Conservation (phyloP, 2,797 vertebrate genomes). For the Stomatorhinus walkeri region DNA sequence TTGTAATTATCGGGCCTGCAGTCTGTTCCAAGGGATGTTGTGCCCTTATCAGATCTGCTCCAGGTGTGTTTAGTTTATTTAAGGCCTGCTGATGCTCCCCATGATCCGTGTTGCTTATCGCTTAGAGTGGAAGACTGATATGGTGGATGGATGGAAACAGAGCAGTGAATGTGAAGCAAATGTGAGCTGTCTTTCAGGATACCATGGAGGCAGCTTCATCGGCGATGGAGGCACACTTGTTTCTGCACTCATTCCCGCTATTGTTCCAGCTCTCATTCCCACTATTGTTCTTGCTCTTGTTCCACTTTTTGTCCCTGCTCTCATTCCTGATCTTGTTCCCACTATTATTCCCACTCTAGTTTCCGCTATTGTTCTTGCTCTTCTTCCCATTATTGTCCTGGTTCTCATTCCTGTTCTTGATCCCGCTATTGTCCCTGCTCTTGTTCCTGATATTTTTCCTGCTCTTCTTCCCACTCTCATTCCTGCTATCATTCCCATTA, state of each 20-base stretch:
- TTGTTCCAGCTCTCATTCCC: background rate
- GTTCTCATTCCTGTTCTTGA: background rate
- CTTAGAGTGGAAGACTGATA: constrained; percentile 14
- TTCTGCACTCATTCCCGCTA: background rate
- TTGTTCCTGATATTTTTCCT: too few relatives aligned
- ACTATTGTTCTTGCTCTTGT: background rate
- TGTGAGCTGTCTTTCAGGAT: constrained; percentile 36
- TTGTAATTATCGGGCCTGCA: constrained; percentile 9
- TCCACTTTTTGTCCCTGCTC: background rate
- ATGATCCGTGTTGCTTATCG: constrained; percentile 13
- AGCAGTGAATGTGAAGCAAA: constrained; percentile 36
- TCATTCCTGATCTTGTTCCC: background rate
- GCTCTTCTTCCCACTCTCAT: too few relatives aligned
- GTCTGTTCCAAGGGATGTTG: constrained; percentile 15
- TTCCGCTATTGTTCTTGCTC: too few relatives aligned
- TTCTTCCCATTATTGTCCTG: background rate
- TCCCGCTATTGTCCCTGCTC: background rate
- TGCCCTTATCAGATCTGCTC: constrained; percentile 23
- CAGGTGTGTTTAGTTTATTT: constrained; percentile 34
- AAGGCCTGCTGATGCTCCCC: background rate
- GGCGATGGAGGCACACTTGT: constrained; percentile 21
- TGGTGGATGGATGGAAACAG: constrained; percentile 17
- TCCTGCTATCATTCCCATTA: background rate
- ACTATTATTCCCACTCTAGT: background rate
- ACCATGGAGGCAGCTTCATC: constrained; percentile 29